Conservation (phyloP, 1,140 invertebrate genomes). For the Psix sp. region DNA sequence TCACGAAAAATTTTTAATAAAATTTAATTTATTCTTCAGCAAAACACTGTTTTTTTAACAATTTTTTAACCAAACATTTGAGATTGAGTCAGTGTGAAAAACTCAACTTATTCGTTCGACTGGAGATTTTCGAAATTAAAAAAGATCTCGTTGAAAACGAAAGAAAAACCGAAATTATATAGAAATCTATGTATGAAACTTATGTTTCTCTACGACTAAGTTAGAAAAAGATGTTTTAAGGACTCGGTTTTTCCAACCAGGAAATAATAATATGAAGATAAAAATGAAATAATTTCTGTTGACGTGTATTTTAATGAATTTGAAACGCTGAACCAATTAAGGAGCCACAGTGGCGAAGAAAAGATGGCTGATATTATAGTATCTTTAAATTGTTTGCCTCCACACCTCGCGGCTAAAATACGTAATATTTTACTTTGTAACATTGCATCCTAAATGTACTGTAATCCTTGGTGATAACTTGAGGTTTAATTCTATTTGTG, state of each 20-base stretch:
- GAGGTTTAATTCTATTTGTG: slow-evolving; percentile 25
- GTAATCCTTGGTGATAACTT: slow-evolving; percentile 25
- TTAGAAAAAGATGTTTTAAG: slow-evolving; percentile 2
- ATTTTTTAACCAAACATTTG: slow-evolving; percentile 23
- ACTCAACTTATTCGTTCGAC: slow-evolving; percentile 26
- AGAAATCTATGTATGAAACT: slow-evolving; percentile 20
- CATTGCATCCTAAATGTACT: slow-evolving; percentile 9
- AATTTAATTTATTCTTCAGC: slow-evolving; percentile 38
- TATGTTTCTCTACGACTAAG: slow-evolving; percentile 9
- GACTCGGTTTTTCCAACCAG: slow-evolving; percentile 3
- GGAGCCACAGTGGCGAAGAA: slow-evolving; percentile 21
- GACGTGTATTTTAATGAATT: slow-evolving; percentile 23
- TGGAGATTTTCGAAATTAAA: slow-evolving; percentile 17
- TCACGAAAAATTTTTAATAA: slow-evolving; percentile 5
- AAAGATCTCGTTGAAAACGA: slow-evolving; percentile 10
- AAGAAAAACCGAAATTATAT: no score
- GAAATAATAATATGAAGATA: slow-evolving; percentile 13
- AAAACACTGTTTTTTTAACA: slow-evolving; percentile 23
- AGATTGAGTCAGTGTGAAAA: slow-evolving; percentile 30
- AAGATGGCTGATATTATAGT: slow-evolving; percentile 2
- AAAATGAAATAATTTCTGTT: slow-evolving; percentile 11
- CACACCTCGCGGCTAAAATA: slow-evolving; percentile 3
- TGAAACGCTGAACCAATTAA: slow-evolving; percentile 16
- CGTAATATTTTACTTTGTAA: slow-evolving; percentile 8
- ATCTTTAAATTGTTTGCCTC: slow-evolving; percentile 7